phyloP scores from a whole-genome alignment of 2,113 vertebrate species.

The Damaliscus lunatus region DNA sequence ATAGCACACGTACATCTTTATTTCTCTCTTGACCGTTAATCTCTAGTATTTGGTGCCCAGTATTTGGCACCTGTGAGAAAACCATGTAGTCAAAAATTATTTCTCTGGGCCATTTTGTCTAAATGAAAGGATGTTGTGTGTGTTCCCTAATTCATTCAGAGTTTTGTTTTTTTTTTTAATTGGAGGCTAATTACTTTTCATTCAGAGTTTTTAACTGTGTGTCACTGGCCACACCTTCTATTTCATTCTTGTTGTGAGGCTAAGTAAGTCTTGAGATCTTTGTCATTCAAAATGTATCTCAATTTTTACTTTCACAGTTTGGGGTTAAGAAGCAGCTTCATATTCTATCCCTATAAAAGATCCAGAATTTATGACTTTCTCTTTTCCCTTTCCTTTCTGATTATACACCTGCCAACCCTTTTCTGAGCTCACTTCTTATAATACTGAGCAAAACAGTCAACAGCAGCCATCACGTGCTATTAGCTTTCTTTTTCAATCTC shows the following conservation, averaged over 20 bases:
- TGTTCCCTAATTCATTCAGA: background rate
- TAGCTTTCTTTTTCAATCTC: background rate
- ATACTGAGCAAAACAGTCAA: background rate
- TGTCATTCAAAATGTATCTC: background rate
- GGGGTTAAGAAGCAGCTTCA: background rate
- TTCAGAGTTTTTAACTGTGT: background rate
- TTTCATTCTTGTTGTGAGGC: conserved; percentile 7
- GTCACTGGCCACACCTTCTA: background rate
- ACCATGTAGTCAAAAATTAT: background rate
- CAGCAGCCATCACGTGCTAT: background rate
- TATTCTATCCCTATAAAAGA: background rate
- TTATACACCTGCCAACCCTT: background rate
- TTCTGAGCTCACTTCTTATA: background rate
- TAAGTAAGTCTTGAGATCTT: background rate
- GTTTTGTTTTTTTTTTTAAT: background rate
- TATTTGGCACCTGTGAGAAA: background rate
- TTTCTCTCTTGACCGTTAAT: background rate
- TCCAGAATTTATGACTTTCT: background rate
- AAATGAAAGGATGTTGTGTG: background rate
- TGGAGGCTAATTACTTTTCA: background rate
- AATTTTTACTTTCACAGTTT: conserved; percentile 2
- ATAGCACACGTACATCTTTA: background rate
- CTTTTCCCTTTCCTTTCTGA: background rate
- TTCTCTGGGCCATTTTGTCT: background rate
- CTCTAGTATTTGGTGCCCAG: background rate